Evolutionary conservation across 2,113 vertebrate species (phyloP), one percentile per base, ranked within the genome.

Genomic region (Perccottus glenii): DNA sequence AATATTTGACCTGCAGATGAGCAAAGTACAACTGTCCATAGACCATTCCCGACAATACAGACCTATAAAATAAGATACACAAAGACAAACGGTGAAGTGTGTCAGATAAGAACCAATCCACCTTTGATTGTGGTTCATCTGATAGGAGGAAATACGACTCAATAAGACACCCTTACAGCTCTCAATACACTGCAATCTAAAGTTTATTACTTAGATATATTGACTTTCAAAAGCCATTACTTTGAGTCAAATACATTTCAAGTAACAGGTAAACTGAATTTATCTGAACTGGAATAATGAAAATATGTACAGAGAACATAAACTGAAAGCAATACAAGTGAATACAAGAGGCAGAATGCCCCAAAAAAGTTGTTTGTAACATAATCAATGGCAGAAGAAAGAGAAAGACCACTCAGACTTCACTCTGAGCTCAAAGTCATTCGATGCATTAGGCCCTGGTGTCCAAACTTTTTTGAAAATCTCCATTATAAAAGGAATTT

Each of bases 31-130:
- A 5, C 11, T 27, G 44, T 56, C 36, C 48, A 40, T 15, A 6
- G 57, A 67, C 53, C 57, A 47, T 27, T 27, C 19, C 19, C 6
- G 75, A 72, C 47, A 44, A 11, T 36, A 6, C 14, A 6, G 19
- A 36, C 61, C 50, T 11, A 10, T 55, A 71, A 46, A 15, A 32
- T 27, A 40, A 12, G 40, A 8, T 27, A 67, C 57, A 58, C 61
- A 60, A 14, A 40, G 11, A 12, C 65, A 67, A 76, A 71, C 67
- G 66, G 43, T 52, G 9, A 15, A 38, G 11, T 10, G 51, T 5
- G 55, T 4, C 35, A 19, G 49, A 55, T 12, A 48, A 40, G 9
- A 44, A 15, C n/a, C 2, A 49, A 14, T 40, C 53, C 35, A 14
- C 10, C 33, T 42, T 58, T 42, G n/a, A 6, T n/a, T 4, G 15